Conservation (phyloP, 2,888 invertebrate species). For the Acleris holmiana region DNA sequence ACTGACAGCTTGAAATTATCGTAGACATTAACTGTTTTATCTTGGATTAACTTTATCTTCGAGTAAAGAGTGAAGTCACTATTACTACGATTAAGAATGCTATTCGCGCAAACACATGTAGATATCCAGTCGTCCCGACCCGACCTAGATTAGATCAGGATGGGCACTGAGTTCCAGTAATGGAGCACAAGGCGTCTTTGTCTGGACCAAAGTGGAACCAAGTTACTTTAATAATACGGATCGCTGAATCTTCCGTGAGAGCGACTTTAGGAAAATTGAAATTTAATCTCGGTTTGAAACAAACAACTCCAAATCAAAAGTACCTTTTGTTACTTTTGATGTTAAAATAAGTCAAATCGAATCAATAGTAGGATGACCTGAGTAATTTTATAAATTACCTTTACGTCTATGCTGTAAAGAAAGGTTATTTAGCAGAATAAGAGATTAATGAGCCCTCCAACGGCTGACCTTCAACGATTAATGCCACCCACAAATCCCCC, state of each 20-base stretch:
- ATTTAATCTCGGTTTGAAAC: too few species aligned
- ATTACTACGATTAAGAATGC: conserved; percentile 15
- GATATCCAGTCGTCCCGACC: not conserved
- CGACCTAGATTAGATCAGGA: conserved; percentile 32
- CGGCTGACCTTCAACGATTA: conserved; percentile 23
- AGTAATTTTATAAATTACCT: too few species aligned
- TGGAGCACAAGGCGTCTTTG: conserved; percentile 17
- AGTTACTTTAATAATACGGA: conserved; percentile 14
- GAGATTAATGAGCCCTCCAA: conserved; percentile 21
- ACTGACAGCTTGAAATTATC: not conserved
- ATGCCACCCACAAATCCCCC: conserved; percentile 18
- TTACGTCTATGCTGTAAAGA: not conserved
- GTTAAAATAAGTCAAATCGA: too few species aligned
- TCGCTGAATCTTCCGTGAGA: not conserved
- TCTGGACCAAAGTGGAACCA: conserved; percentile 13
- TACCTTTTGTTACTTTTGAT: too few species aligned
- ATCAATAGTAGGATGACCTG: too few species aligned
- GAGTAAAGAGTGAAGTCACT: conserved; percentile 20
- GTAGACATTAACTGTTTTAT: not conserved
- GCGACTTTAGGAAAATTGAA: too few species aligned
- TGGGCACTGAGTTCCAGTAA: conserved; percentile 10
- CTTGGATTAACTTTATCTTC: conserved; percentile 5
- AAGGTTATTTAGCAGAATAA: not conserved
- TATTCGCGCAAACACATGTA: conserved; percentile 29
- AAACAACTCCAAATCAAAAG: too few species aligned